Conservation (phyloP, 2,888 invertebrate genomes). For the Sclerodermus sp. region DNA sequence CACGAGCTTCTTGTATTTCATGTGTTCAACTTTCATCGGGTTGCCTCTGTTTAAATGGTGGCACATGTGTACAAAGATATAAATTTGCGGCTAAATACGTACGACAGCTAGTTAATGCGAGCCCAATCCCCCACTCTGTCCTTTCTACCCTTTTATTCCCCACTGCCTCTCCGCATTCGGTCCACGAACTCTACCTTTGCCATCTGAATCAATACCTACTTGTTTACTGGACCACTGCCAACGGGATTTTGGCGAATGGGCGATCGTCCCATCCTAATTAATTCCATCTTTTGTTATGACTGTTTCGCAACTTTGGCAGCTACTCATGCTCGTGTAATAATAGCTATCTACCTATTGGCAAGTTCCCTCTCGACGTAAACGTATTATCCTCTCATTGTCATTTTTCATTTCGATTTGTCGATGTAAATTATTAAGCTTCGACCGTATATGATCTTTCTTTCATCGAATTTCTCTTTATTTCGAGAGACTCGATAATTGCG, state of each 20-base stretch:
- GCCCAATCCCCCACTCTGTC: conserved; percentile 12
- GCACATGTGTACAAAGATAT: conserved; percentile 41
- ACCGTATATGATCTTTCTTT: too few relatives aligned
- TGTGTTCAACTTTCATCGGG: conserved; percentile 41
- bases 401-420: too few relatives aligned
- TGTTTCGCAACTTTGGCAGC: conserved; percentile 29
- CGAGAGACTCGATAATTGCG: too few relatives aligned
- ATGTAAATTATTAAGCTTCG: too few relatives aligned
- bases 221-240: conserved; percentile 51
- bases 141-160: conserved; percentile 6
- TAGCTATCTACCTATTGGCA: too few relatives aligned
- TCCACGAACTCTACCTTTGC: conserved; percentile 27
- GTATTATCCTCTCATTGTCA: too few relatives aligned
- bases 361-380: too few relatives aligned
- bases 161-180: conserved; percentile 14
- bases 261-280: conserved; percentile 44
- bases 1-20: conserved; percentile 38
- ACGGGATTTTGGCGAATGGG: conserved; percentile 42
- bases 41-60: conserved; percentile 34
- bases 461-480: too few relatives aligned
- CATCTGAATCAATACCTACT: conserved; percentile 51
- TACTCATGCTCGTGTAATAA: conserved; percentile 7
- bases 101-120: conserved; percentile 44
- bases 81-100: conserved; percentile 51
- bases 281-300: conserved; percentile 44